Percentiles rank a stretch among this genome's conserved stretches.
These are phyloP conservation scores for Musca domestica DNA, from an alignment of 1,140 invertebrate genomes.

Conservation along the genomic window DNA sequence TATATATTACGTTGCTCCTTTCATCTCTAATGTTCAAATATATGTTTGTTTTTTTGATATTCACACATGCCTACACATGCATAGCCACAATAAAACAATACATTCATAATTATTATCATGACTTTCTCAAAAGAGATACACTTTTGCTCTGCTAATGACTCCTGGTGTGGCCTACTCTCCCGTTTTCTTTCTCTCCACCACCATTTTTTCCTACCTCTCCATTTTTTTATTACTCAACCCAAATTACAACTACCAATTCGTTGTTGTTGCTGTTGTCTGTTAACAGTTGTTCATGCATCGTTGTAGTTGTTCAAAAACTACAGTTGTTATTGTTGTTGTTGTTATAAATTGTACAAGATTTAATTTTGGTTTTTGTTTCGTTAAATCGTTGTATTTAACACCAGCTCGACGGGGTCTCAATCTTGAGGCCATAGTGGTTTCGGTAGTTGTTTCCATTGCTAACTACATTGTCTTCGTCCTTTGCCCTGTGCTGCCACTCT, in stretches of 20 bases:
- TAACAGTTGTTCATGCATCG: too few relatives aligned
- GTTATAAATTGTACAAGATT: slow-evolving; percentile 9
- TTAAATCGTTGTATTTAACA: slow-evolving; percentile 9
- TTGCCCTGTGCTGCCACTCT: too few relatives aligned
- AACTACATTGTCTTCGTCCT: too few relatives aligned
- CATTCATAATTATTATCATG: slow-evolving; percentile 20
- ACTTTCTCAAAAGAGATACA: slow-evolving; percentile 10
- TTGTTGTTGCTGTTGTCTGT: too few relatives aligned
- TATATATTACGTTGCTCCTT: not conserved
- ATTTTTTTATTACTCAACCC: not conserved
- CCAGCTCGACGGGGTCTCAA: not conserved
- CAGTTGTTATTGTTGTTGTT: too few relatives aligned
- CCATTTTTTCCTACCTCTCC: not conserved
- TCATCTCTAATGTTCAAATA: not conserved
- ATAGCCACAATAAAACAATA: not conserved
- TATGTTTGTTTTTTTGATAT: not conserved
- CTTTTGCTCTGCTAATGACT: too few relatives aligned
- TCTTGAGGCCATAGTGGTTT: too few relatives aligned
- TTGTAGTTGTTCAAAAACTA: too few relatives aligned
- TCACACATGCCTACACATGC: not conserved
- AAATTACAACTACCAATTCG: slow-evolving; percentile 1
- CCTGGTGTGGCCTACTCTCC: too few relatives aligned
- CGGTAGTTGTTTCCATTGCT: too few relatives aligned
- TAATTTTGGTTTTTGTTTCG: slow-evolving; percentile 5
- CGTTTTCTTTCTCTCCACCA: too few relatives aligned